Evolutionary conservation across 2,113 vertebrate species (phyloP).

Genomic region (Leuciscus idus): DNA sequence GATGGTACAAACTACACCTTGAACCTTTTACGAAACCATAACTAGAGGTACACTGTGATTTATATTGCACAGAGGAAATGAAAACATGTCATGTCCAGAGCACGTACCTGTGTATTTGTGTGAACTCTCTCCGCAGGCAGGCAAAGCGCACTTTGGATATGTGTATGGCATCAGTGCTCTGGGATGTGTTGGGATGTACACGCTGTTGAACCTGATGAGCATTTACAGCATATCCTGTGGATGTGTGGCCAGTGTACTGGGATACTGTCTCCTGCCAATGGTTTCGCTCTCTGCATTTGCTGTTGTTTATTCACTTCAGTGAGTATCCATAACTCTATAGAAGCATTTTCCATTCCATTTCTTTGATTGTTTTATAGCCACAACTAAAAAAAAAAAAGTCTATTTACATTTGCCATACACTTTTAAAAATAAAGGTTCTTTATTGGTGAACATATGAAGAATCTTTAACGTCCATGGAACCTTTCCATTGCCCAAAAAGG

Average conservation of each 20-base stretch:
- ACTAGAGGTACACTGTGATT: conserved; percentile 9
- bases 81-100: conserved; percentile 1
- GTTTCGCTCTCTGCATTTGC: conserved; percentile 81
- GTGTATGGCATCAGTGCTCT: conserved; percentile 85
- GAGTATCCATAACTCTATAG: conserved; percentile 59
- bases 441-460: too few relatives aligned
- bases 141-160: conserved; percentile 87
- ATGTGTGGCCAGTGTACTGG: conserved; percentile 86
- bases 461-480: too few relatives aligned
- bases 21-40: not conserved
- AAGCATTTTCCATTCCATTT: not conserved
- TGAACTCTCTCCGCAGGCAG: conserved; percentile 72
- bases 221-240: conserved; percentile 76
- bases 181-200: conserved; percentile 81
- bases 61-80: not conserved
- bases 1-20: conserved; percentile 74
- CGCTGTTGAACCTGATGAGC: conserved; percentile 87
- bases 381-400: not conserved
- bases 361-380: not conserved
- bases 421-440: too few relatives aligned
- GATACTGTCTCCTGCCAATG: conserved; percentile 89
- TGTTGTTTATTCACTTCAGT: conserved; percentile 83
- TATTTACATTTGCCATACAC: not conserved
- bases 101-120: not conserved
- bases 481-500: too few relatives aligned